These are phyloP conservation scores for Eueremaeus valkanovi DNA, from an alignment of 2,888 invertebrate genomes.

Conservation along the genomic window DNA sequence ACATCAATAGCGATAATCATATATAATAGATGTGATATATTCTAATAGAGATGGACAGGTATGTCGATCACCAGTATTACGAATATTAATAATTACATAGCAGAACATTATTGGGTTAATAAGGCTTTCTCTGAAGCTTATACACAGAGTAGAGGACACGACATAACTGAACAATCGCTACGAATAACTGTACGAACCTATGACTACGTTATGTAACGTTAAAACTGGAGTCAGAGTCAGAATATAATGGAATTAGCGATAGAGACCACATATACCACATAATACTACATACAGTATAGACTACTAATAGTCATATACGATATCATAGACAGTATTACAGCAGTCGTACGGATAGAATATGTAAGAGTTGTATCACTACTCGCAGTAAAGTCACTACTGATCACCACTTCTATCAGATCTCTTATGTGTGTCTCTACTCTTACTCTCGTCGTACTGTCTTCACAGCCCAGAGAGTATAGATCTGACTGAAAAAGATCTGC, in stretches of 20 bases:
- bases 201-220: not conserved
- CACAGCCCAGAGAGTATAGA: too few relatives aligned
- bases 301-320: not conserved
- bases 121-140: conserved; percentile 2
- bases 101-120: not conserved
- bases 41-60: conserved; percentile 9
- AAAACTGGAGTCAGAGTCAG: not conserved
- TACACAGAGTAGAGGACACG: not conserved
- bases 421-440: not conserved
- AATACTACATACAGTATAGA: not conserved
- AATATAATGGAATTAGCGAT: conserved; percentile 1
- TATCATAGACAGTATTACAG: too few relatives aligned
- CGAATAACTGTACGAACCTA: not conserved
- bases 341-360: not conserved
- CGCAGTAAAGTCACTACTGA: not conserved
- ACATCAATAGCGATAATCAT: not conserved
- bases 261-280: not conserved
- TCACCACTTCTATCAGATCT: conserved; percentile 24
- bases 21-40: not conserved
- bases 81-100: not conserved
- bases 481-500: conserved; percentile 1
- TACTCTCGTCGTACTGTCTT: too few relatives aligned
- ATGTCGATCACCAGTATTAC: not conserved
- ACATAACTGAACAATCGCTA: not conserved
- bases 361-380: not conserved